These are phyloP conservation scores for Gnathonemus echidnorhynchus DNA, from an alignment of 2,113 vertebrate genomes.

Conservation along the genomic window DNA sequence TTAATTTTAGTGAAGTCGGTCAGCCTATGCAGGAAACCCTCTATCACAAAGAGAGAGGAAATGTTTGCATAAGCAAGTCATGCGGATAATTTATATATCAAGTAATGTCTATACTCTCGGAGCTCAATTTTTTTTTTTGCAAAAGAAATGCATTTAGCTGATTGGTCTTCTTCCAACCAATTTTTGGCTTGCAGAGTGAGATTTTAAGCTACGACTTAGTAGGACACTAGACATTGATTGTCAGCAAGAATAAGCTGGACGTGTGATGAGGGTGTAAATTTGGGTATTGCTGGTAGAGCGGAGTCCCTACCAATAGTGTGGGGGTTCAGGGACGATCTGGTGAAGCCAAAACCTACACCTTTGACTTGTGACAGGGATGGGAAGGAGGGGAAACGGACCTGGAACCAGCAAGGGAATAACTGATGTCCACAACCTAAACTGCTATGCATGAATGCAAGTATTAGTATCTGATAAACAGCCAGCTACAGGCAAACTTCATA, in stretches of 20 bases:
- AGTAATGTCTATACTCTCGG: neutral
- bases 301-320: neutral
- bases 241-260: neutral
- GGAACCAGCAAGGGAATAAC: neutral
- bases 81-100: neutral
- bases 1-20: constrained; percentile 44
- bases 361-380: neutral
- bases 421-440: neutral
- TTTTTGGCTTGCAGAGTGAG: neutral
- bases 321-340: neutral
- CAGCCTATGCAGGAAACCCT: neutral
- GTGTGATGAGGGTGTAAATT: neutral
- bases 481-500: neutral
- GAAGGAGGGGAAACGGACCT: neutral
- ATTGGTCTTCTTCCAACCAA: neutral
- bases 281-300: neutral
- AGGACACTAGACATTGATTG: neutral
- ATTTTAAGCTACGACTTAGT: neutral
- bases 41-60: neutral
- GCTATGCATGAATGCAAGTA: neutral
- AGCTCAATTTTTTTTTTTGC: neutral
- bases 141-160: neutral
- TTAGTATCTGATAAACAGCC: neutral
- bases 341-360: neutral
- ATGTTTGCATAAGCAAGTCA: constrained; percentile 5